Evolutionary conservation across 2,113 vertebrate species (phyloP).

Genomic region (Xenopus tropicalis): UCB_Xtro_10.0 CM004446.2:92156501-92157000

Average conservation of each 20-base stretch:
- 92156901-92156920: too few relatives aligned
- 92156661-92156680: background rate
- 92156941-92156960: too few relatives aligned
- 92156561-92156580: background rate
- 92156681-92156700: background rate
- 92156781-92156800: too few relatives aligned
- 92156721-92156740: background rate
- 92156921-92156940: too few relatives aligned
- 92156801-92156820: too few relatives aligned
- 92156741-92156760: background rate
- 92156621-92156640: background rate
- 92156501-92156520: background rate
- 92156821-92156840: too few relatives aligned
- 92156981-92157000: too few relatives aligned
- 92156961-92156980: too few relatives aligned
- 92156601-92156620: background rate
- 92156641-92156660: constrained; percentile 4
- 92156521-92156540: background rate
- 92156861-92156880: too few relatives aligned
- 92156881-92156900: too few relatives aligned
- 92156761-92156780: too few relatives aligned
- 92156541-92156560: background rate
- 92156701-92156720: background rate
- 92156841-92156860: too few relatives aligned
- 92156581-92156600: background rate